Percentiles rank a stretch among this genome's conserved stretches.
These are phyloP conservation scores for Ciconia maguari DNA, from an alignment of 2,113 vertebrate genomes.

Conservation along the genomic window DNA sequence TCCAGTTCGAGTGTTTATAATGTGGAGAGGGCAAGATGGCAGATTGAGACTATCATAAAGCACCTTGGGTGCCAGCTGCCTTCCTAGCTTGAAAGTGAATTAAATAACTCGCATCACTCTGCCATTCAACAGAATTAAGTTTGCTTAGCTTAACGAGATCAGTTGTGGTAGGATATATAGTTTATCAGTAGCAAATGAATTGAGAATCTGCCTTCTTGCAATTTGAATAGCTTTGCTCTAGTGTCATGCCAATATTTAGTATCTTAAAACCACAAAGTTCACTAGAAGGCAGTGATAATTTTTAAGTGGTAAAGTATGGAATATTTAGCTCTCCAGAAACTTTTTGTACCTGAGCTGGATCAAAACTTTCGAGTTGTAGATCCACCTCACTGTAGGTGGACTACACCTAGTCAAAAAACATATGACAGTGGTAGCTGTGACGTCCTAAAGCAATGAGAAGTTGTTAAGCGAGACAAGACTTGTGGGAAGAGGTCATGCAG, in stretches of 20 bases:
- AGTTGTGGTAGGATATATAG: not conserved
- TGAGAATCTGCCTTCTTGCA: not conserved
- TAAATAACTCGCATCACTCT: not conserved
- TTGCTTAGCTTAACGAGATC: not conserved
- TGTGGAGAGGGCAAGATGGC: not conserved
- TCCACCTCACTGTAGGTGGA: not conserved
- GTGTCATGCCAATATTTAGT: not conserved
- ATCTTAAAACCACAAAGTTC: not conserved
- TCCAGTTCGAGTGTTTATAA: not conserved
- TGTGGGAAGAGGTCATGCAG: not conserved
- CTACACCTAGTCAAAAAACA: not conserved
- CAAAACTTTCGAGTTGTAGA: not conserved
- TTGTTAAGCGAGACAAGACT: not conserved
- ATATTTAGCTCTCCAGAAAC: not conserved
- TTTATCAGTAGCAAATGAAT: not conserved
- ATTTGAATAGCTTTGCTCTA: not conserved
- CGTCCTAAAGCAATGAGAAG: not conserved
- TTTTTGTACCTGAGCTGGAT: not conserved
- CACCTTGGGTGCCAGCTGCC: not conserved
- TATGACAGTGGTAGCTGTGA: not conserved
- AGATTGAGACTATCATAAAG: not conserved
- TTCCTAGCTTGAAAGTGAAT: not conserved
- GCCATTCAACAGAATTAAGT: not conserved
- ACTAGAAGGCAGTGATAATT: not conserved
- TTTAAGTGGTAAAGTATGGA: not conserved